These are phyloP conservation scores for Cranoglanis bouderius DNA, from an alignment of 2,113 vertebrate species.

Conservation along the genomic window DNA sequence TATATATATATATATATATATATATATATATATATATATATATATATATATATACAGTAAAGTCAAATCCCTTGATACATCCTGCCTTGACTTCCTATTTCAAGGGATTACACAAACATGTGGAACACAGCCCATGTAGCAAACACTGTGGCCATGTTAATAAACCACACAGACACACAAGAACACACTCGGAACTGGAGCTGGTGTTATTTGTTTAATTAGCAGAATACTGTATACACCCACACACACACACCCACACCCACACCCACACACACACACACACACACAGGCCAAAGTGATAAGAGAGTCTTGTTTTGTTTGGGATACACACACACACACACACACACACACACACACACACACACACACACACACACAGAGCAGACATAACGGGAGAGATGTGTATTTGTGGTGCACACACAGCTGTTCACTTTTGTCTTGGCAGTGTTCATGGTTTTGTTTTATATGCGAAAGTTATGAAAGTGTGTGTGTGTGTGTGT, in stretches of 20 bases:
- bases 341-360: slow-evolving; percentile 1
- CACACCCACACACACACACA: background rate
- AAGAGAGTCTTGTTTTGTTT: background rate
- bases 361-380: background rate
- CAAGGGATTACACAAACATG: background rate
- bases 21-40: too few relatives aligned
- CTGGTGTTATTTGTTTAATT: slow-evolving; percentile 44
- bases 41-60: background rate
- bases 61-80: background rate
- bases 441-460: background rate
- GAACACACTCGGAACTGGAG: background rate
- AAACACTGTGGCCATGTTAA: background rate
- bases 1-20: too few relatives aligned
- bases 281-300: background rate
- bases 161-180: background rate
- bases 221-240: background rate
- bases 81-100: background rate
- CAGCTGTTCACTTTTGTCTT: slow-evolving; percentile 18
- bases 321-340: background rate
- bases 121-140: background rate
- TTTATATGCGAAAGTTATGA: background rate
- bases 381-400: background rate
- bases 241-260: background rate
- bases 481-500: slow-evolving; percentile 9
- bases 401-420: slow-evolving; percentile 16